These are phyloP conservation scores for Eledona agricola DNA, from an alignment of 2,888 invertebrate species.

Conservation along the genomic window DNA sequence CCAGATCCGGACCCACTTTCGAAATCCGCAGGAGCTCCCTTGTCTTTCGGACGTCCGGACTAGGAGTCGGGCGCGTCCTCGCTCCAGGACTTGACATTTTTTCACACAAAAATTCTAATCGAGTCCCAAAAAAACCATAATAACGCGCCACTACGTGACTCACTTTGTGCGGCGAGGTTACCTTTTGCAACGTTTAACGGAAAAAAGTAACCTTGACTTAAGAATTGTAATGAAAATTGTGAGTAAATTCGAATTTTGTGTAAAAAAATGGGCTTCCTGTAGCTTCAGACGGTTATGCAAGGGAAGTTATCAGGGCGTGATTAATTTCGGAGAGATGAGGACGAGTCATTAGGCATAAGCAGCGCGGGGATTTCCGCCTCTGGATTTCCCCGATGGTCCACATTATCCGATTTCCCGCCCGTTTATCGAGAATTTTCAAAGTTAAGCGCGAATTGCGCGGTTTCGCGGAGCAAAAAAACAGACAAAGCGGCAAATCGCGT, in stretches of 20 bases:
- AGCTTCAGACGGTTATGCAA: constrained; percentile 14
- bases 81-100: neutral
- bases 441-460: neutral
- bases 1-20: constrained; percentile 23
- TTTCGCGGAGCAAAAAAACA: neutral
- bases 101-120: constrained; percentile 15
- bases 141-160: constrained; percentile 30
- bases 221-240: constrained; percentile 36
- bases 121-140: constrained; percentile 11
- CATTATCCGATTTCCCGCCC: neutral
- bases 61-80: constrained; percentile 1
- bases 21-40: too few species aligned
- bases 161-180: constrained; percentile 36
- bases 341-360: constrained; percentile 14
- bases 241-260: constrained; percentile 25
- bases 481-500: neutral
- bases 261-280: constrained; percentile 17
- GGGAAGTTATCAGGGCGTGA: constrained; percentile 1
- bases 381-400: neutral
- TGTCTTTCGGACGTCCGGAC: too few species aligned
- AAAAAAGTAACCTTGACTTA: constrained; percentile 36
- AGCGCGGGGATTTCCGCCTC: constrained; percentile 1
- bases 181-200: constrained; percentile 37
- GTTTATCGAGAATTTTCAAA: neutral
- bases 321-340: too few species aligned